Evolutionary conservation across 2,888 invertebrate species (phyloP), one percentile per base, ranked within the genome.

Genomic region (Polylopha cassiicola): DNA sequence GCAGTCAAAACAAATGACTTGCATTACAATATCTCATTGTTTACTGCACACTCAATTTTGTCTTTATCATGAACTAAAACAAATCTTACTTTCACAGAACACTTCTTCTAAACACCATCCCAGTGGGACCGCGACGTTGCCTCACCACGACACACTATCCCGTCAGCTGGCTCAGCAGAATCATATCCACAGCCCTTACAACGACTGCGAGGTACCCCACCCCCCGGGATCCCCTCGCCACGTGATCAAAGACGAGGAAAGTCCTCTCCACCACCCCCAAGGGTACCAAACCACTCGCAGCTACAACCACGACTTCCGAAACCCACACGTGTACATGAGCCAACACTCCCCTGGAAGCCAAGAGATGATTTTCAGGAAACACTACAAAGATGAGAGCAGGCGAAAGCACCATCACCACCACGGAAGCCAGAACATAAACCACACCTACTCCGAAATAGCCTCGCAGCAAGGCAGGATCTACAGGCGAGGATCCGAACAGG

Each of bases 91-190:
- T 65, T 75, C 77, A 56, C 92, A 93, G 92, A 92, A 92, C 91
- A 92, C 91, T 91, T 92, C 92, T 91, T 92, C 92, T 92, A 92
- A 92, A 73, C 91, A 91, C 54, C 91, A 84, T 46, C 89, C 79
- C 82, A 90, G 65, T 80, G 91, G 69, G 87, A 89, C 68, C 73
- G 89, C 85, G 82, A 92, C 84, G 77, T 89, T 84, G 80, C 92
- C 78, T 80, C 92, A 68, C 87, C 91, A 59, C 79, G 91, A 78
- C 81, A 89, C 68, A 68, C 79, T 82, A 50, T 82, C 81, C 44
- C 82, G 84, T 6, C 75, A 79, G 50, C 46, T 84, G 58, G 72
- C 69, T 3, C 81, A 76, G 47, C 82, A 80, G 52, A 87, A 86
- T 55, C 87, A 88, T 41, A 74, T 88, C 30, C 80, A 87, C 50